phyloP scores from a whole-genome alignment of 2,113 vertebrate species.

The Notarius quadriscutis region DNA sequence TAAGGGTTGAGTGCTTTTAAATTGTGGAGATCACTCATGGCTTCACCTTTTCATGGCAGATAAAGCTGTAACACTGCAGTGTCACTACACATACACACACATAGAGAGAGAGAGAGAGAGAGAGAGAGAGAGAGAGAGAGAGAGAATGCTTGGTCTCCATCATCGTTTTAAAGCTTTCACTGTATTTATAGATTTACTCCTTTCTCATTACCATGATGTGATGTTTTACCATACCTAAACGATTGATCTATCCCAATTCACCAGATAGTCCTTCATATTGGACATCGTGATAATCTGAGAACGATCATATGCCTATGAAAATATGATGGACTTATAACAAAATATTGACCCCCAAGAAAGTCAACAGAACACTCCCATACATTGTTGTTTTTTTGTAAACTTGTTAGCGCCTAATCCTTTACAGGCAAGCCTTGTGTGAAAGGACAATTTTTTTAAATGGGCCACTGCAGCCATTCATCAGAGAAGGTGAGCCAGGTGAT shows the following conservation, averaged over 20 bases:
- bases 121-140: background rate
- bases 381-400: slow-evolving; percentile 50
- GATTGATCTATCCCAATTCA: background rate
- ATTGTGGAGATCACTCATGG: slow-evolving; percentile 99
- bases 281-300: background rate
- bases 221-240: background rate
- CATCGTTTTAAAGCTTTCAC: background rate
- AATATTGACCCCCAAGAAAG: slow-evolving; percentile 27
- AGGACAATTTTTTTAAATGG: slow-evolving; percentile 57
- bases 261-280: background rate
- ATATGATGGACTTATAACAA: background rate
- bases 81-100: slow-evolving; percentile 81
- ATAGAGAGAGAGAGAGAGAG: background rate
- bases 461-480: slow-evolving; percentile 58
- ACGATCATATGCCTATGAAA: too few relatives aligned
- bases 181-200: background rate
- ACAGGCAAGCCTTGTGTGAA: slow-evolving; percentile 37
- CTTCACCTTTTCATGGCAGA: slow-evolving; percentile 99
- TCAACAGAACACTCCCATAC: slow-evolving; percentile 9
- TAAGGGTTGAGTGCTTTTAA: slow-evolving; percentile 99
- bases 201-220: background rate
- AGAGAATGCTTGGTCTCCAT: background rate
- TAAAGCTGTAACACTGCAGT: slow-evolving; percentile 99
- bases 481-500: slow-evolving; percentile 55
- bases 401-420: slow-evolving; percentile 54